Evolutionary conservation across 1,140 invertebrate species (phyloP).

Genomic region (Sinonovacula constricta): DNA sequence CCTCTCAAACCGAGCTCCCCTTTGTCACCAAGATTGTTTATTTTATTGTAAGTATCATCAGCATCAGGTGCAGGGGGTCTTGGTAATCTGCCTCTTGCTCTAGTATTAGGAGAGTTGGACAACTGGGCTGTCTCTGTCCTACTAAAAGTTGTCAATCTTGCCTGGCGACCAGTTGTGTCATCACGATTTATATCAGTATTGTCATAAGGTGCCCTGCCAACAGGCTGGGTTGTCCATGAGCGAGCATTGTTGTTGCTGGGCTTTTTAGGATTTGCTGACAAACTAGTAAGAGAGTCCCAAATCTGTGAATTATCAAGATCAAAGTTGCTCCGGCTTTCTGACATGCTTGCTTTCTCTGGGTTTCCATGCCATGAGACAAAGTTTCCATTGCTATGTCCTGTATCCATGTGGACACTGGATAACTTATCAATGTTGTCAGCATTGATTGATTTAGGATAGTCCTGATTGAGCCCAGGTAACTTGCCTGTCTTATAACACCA

Average conservation of each 20-base stretch:
- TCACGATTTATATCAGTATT: too few species aligned
- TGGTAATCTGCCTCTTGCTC: conserved; percentile 6
- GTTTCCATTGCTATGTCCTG: conserved; percentile 23
- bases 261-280: too few species aligned
- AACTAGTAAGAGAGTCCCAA: conserved; percentile 44
- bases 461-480: conserved; percentile 30
- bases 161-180: too few species aligned
- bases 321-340: conserved; percentile 38
- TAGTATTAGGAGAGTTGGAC: conserved; percentile 40
- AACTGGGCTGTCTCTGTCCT: conserved; percentile 31
- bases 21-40: background rate
- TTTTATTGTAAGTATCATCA: background rate
- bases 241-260: too few species aligned
- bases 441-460: conserved; percentile 7
- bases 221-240: too few species aligned
- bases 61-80: background rate
- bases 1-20: background rate
- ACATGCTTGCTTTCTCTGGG: conserved; percentile 15
- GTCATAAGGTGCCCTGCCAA: too few species aligned
- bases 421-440: conserved; percentile 15
- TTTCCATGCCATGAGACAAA: conserved; percentile 48
- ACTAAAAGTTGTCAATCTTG: background rate
- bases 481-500: conserved; percentile 48
- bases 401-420: background rate
- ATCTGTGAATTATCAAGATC: conserved; percentile 31